Evolutionary conservation across 2,113 vertebrate genomes (phyloP).

Genomic region (Lophotis ruficrista): DNA sequence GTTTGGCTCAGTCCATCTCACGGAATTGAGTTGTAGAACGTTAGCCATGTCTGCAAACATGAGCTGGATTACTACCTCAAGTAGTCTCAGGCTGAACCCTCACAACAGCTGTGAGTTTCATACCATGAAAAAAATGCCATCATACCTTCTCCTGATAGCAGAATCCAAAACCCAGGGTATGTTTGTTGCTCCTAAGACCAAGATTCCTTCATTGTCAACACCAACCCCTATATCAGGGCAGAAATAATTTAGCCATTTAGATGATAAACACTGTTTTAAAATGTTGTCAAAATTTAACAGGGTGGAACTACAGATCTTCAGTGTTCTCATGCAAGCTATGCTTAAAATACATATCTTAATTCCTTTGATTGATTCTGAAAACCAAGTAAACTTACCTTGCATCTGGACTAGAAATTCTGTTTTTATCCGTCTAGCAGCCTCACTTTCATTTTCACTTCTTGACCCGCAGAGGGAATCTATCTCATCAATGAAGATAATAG

Average conservation of each 20-base stretch:
- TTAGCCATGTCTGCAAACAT: background rate
- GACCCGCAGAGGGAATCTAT: slow-evolving; percentile 96
- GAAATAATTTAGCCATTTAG: background rate
- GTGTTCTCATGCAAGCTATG: background rate
- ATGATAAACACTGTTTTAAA: background rate
- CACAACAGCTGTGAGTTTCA: background rate
- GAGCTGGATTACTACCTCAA: background rate
- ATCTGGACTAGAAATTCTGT: slow-evolving; percentile 98
- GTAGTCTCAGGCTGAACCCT: background rate
- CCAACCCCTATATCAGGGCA: slow-evolving; percentile 86
- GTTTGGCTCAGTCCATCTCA: background rate
- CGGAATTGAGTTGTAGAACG: background rate
- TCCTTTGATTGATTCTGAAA: background rate
- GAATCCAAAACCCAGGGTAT: slow-evolving; percentile 98
- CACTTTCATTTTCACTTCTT: slow-evolving; percentile 96
- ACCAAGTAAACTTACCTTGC: slow-evolving; percentile 83
- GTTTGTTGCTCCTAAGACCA: slow-evolving; percentile 97
- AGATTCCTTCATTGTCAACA: slow-evolving; percentile 93
- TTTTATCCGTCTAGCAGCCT: slow-evolving; percentile 95
- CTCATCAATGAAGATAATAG: slow-evolving; percentile 98
- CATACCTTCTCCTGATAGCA: slow-evolving; percentile 94
- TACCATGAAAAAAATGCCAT: background rate
- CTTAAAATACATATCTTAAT: background rate
- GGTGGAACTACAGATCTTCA: background rate
- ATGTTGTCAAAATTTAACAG: background rate